Evolutionary conservation across 2,888 invertebrate species (phyloP).

Genomic region (Halictus quadricinctus): DNA sequence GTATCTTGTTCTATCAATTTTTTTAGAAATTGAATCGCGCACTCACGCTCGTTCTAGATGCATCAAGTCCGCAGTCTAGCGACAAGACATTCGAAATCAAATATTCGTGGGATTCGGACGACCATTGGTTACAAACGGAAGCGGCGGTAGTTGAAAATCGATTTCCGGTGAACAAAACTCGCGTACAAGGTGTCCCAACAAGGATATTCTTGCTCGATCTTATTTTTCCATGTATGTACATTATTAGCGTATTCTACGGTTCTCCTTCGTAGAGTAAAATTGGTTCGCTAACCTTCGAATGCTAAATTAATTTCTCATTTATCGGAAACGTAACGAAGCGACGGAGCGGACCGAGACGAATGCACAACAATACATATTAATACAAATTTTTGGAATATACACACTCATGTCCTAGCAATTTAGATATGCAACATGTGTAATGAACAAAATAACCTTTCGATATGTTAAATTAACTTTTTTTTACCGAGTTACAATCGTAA

Average conservation of each 20-base stretch:
- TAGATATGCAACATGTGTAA: background rate
- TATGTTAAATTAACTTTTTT: background rate
- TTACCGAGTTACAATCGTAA: background rate
- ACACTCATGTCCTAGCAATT: background rate
- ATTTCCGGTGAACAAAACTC: constrained; percentile 32
- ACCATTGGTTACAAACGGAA: constrained; percentile 39
- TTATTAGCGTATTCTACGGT: constrained; percentile 25
- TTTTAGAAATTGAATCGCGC: background rate
- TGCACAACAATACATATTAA: background rate
- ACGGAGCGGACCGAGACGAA: background rate
- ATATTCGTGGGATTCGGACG: constrained; percentile 50
- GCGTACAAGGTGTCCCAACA: constrained; percentile 41
- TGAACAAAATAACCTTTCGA: background rate
- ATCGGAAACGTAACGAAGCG: constrained; percentile 8
- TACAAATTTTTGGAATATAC: background rate
- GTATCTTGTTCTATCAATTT: background rate
- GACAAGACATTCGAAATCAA: constrained; percentile 46
- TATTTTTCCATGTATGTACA: constrained; percentile 37
- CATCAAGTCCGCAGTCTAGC: constrained; percentile 4
- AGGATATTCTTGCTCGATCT: constrained; percentile 24
- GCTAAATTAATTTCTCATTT: constrained; percentile 35
- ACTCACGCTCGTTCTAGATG: background rate
- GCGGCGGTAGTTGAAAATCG: constrained; percentile 42
- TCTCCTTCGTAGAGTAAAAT: constrained; percentile 36
- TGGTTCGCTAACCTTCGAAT: constrained; percentile 46